A percentile compares a stretch with the other conserved stretches of the same genome.
Conservation (phyloP, 2,797 vertebrate genomes). For the Chrosomus eos region DNA sequence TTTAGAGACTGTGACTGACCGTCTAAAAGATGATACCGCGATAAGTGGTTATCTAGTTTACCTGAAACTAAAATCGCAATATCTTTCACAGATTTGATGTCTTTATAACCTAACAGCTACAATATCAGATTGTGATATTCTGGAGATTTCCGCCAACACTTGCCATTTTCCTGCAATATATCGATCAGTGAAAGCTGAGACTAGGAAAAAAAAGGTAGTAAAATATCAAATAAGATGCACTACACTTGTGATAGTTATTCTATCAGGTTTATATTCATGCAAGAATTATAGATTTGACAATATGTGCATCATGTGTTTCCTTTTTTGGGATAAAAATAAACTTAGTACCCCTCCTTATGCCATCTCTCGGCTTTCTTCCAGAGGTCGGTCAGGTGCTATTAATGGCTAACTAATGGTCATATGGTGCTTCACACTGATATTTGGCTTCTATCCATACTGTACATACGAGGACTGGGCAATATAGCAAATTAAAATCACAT, state of each 20-base stretch:
- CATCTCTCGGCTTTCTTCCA: conserved; percentile 12
- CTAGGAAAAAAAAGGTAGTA: neutral
- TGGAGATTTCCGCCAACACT: neutral
- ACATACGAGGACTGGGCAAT: neutral
- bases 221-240: neutral
- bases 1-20: too few species aligned
- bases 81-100: neutral
- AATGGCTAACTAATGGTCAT: conserved; percentile 42
- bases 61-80: neutral
- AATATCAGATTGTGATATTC: neutral
- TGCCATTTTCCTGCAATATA: neutral
- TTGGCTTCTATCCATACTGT: conserved; percentile 3
- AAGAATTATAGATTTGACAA: neutral
- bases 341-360: conserved; percentile 1
- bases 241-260: neutral
- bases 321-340: conserved; percentile 31
- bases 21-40: neutral
- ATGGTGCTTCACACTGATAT: conserved; percentile 25
- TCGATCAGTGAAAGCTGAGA: neutral
- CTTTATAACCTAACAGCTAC: neutral
- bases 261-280: neutral
- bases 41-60: neutral
- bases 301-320: neutral
- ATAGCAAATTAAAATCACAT: neutral
- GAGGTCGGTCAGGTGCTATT: conserved; percentile 22